Evolutionary conservation across 1,140 invertebrate species (phyloP), one percentile per base, ranked within the genome.

Genomic region (Drosophila takahashii): DNA sequence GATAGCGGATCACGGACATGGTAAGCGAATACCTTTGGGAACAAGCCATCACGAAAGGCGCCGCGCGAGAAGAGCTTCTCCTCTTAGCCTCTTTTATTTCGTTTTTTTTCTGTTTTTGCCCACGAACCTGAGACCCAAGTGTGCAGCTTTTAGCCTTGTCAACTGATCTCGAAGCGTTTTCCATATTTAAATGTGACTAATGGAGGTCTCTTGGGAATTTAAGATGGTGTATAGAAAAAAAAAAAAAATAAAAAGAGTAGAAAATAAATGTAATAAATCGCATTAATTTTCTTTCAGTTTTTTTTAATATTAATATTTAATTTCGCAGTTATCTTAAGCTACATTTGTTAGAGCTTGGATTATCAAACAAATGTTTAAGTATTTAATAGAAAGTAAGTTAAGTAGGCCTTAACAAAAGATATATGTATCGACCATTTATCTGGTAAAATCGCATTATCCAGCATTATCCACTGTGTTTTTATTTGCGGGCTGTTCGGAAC

Each of bases 1-100:
- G 66, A 70, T 70, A 69, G 66, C 48, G 36, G 32, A 47, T 39
- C 64, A 32, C 42, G 61, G 41, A 69, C 61, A 66, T 45, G 66
- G 66, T 39, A 70, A 70, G 62, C 34, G 50, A 69, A 70, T 70
- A 70, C 67, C 64, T 70, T 70, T 70, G 67, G 67, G 67, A 70
- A 70, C 65, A 39, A 18, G 7, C 10, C 47, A 69, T 22, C 15
- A 41, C 50, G 26, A 41, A 45, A 51, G 47, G 27, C n/a, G 51
- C 15, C 13, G 22, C 32, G 47, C 32, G 16, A 27, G 10, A 9
- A 37, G 13, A 34, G 18, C 18, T 4, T 26, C 53, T 62, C 10
- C 26, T 15, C 29, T 9, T 22, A 22, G 22, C 22, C 22, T 22
- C 22, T 22, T 22, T 22, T 2, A 2, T 22, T 22, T 22, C 22